Evolutionary conservation across 1,140 invertebrate species (phyloP).

Genomic region (Cyclargus thomasi): DNA sequence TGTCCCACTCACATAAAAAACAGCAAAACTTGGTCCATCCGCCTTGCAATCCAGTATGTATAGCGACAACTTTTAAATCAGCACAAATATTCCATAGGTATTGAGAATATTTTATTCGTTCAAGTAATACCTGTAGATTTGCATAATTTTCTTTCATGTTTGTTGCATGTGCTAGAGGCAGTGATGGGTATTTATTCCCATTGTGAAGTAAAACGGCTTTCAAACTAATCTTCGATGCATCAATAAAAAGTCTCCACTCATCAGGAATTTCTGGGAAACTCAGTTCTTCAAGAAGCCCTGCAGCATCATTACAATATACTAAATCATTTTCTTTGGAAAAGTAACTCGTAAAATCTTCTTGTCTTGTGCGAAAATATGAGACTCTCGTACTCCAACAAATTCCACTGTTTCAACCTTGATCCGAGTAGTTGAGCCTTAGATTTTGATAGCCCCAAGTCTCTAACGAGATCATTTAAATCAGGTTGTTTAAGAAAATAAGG

Average conservation of each 20-base stretch:
- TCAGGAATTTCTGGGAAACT: too few relatives aligned
- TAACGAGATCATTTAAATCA: too few relatives aligned
- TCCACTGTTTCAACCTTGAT: too few relatives aligned
- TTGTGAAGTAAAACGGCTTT: slow-evolving; percentile 21
- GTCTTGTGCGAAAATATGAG: too few relatives aligned
- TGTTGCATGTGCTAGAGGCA: slow-evolving; percentile 11
- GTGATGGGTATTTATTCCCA: slow-evolving; percentile 18
- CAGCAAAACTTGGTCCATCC: slow-evolving; percentile 21
- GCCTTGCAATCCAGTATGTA: slow-evolving; percentile 19
- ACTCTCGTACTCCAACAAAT: too few relatives aligned
- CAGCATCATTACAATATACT: too few relatives aligned
- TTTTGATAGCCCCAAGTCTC: too few relatives aligned
- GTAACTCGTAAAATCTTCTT: too few relatives aligned
- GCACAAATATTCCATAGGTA: slow-evolving; percentile 21
- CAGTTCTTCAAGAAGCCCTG: too few relatives aligned
- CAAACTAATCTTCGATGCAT: slow-evolving; percentile 19
- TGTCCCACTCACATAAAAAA: slow-evolving; percentile 18
- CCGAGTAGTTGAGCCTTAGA: too few relatives aligned
- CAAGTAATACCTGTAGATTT: slow-evolving; percentile 1
- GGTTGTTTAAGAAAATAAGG: too few relatives aligned
- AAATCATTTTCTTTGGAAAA: too few relatives aligned
- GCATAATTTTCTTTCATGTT: slow-evolving; percentile 19
- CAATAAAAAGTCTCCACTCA: slow-evolving; percentile 11
- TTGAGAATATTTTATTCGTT: slow-evolving; percentile 20
- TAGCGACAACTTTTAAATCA: slow-evolving; percentile 24